Evolutionary conservation across 2,797 vertebrate genomes (phyloP).

Genomic region (Oophaga sylvatica): DNA sequence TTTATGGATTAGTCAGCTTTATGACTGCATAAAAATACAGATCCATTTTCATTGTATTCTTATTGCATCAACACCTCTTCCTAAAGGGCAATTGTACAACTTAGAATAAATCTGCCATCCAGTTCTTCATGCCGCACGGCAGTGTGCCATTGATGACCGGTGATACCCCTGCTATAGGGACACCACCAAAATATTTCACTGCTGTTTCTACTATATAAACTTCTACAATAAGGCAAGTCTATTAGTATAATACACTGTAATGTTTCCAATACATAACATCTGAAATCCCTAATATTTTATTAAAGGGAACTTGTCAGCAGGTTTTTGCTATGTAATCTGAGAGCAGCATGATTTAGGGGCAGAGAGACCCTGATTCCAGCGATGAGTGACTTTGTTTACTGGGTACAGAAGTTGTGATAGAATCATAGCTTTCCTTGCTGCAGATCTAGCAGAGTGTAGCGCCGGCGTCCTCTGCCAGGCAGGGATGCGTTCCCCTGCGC

Average conservation of each 20-base stretch:
- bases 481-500: too few relatives aligned
- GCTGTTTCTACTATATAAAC: neutral
- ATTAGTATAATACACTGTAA: neutral
- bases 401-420: too few relatives aligned
- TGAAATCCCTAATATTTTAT: neutral
- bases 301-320: neutral
- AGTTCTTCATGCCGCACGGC: neutral
- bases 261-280: neutral
- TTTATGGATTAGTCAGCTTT: conserved; percentile 17
- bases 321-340: neutral
- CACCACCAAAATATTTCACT: neutral
- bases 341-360: neutral
- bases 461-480: too few relatives aligned
- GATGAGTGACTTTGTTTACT: too few relatives aligned
- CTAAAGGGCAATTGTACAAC: neutral
- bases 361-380: too few relatives aligned
- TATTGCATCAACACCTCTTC: conserved; percentile 23
- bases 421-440: too few relatives aligned
- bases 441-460: too few relatives aligned
- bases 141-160: neutral
- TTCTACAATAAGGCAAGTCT: neutral
- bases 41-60: conserved; percentile 13
- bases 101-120: neutral
- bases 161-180: neutral
- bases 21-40: conserved; percentile 21